Conservation (phyloP, 2,797 vertebrate genomes). For the Sebastes paucispinis region DNA sequence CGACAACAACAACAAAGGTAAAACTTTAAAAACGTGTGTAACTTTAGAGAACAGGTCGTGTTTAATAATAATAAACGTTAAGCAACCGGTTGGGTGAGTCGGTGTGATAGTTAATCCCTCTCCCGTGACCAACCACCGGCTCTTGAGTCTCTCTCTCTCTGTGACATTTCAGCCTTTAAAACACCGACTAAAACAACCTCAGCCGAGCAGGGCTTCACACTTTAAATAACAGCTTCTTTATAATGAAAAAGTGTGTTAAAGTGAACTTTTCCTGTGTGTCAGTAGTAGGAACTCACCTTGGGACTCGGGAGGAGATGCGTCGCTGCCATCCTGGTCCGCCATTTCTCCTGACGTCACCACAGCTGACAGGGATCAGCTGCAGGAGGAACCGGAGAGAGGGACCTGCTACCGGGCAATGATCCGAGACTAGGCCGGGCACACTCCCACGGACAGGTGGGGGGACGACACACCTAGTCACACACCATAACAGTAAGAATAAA, state of each 20-base stretch:
- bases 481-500: not conserved
- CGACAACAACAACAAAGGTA: not conserved
- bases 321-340: constrained; percentile 85
- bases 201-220: accelerated
- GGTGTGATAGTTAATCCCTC: constrained; percentile 73
- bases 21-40: not conserved
- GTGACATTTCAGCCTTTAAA: constrained; percentile 11
- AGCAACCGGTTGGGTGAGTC: constrained; percentile 57
- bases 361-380: constrained; percentile 72
- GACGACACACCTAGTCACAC: not conserved
- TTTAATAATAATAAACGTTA: constrained; percentile 9
- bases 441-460: constrained; percentile 76
- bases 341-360: constrained; percentile 84
- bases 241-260: not conserved
- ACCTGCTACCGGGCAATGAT: constrained; percentile 34
- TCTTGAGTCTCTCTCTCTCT: not conserved
- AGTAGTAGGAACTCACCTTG: constrained; percentile 76
- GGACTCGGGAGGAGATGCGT: constrained; percentile 79
- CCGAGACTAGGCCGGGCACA: constrained; percentile 20
- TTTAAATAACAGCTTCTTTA: not conserved
- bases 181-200: not conserved
- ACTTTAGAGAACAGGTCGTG: not conserved
- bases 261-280: constrained; percentile 24
- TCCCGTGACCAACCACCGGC: constrained; percentile 73
- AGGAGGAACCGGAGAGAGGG: constrained; percentile 38